Evolutionary conservation across 2,888 invertebrate species (phyloP).

Genomic region (Drosophila cracens): DNA sequence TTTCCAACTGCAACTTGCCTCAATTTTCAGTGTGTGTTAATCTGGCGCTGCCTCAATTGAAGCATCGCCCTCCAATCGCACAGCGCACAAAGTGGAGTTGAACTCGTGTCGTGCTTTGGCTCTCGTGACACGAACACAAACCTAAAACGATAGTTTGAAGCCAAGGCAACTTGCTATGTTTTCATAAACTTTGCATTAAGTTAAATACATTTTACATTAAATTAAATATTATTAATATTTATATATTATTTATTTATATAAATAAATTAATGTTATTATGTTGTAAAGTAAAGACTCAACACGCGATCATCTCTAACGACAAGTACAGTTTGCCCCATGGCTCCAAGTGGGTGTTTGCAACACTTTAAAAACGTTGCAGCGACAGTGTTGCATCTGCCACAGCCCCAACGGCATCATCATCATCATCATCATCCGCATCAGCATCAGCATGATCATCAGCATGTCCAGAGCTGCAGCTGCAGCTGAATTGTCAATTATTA

Average conservation of each 20-base stretch:
- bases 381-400: slow-evolving; percentile 33
- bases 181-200: no score
- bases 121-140: neutral
- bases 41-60: slow-evolving; percentile 66
- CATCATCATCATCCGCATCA: slow-evolving; percentile 4
- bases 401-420: slow-evolving; percentile 19
- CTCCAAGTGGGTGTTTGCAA: slow-evolving; percentile 63
- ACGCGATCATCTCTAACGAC: slow-evolving; percentile 7
- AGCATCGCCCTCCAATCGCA: slow-evolving; percentile 40
- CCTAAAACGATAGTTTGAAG: neutral
- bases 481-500: slow-evolving; percentile 69
- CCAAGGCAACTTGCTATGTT: no score
- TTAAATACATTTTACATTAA: no score
- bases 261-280: neutral
- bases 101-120: neutral
- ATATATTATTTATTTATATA: no score
- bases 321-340: slow-evolving; percentile 26
- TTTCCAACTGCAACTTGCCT: slow-evolving; percentile 53
- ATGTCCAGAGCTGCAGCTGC: slow-evolving; percentile 57
- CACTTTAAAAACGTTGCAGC: slow-evolving; percentile 57
- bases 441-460: slow-evolving; percentile 25
- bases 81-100: neutral
- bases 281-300: neutral
- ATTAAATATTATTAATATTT: no score
- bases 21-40: slow-evolving; percentile 58